A percentile compares a stretch with the other conserved stretches of the same genome.
Evolutionary conservation across 2,113 vertebrate genomes (phyloP).

Genomic region (Thomomys bottae): DNA sequence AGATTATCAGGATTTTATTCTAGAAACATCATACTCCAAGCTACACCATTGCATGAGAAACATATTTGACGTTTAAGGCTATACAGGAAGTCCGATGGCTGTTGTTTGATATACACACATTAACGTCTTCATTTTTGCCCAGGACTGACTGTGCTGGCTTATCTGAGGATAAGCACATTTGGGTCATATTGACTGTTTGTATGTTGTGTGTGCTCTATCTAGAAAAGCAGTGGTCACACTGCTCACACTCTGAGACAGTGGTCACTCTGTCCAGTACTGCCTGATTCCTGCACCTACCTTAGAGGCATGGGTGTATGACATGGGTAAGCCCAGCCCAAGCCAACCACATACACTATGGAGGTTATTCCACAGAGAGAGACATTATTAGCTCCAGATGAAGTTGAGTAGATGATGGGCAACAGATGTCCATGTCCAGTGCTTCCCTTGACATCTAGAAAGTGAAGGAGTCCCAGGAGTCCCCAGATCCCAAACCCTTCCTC

Average conservation of each 20-base stretch:
- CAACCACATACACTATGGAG: not conserved
- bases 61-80: not conserved
- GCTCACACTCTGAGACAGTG: not conserved
- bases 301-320: not conserved
- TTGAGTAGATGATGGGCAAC: not conserved
- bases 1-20: slow-evolving; percentile 7
- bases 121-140: not conserved
- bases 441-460: not conserved
- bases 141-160: not conserved
- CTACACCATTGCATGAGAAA: not conserved
- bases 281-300: not conserved
- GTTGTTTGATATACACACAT: not conserved
- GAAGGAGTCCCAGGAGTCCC: not conserved
- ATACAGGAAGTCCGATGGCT: not conserved
- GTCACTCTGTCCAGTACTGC: not conserved
- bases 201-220: not conserved
- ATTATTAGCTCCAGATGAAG: slow-evolving; percentile 25
- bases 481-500: not conserved
- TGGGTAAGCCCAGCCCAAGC: not conserved
- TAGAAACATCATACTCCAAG: not conserved
- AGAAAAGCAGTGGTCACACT: not conserved
- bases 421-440: not conserved
- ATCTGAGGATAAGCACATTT: not conserved
- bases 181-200: not conserved
- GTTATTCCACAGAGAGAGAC: not conserved